phyloP scores from a whole-genome alignment of 2,113 vertebrate species.

The Trogon melanurus region DNA sequence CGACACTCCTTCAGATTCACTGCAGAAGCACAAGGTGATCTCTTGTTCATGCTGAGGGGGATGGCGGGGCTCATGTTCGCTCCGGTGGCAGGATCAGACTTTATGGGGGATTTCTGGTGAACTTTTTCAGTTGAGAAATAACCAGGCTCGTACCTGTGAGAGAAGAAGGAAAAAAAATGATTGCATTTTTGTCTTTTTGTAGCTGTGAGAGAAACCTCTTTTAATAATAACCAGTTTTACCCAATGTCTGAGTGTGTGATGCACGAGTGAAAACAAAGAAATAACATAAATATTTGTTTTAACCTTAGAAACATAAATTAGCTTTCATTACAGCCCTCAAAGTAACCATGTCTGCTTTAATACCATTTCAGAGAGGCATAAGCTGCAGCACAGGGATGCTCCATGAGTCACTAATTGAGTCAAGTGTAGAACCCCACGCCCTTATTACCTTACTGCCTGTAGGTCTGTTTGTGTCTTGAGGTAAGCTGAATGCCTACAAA shows the following conservation, averaged over 20 bases:
- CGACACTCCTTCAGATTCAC: not conserved
- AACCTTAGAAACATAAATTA: not conserved
- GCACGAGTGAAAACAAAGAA: not conserved
- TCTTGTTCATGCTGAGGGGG: accelerated
- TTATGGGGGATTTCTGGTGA: not conserved
- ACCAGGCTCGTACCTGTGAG: not conserved
- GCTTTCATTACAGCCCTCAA: not conserved
- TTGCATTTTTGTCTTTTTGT: accelerated
- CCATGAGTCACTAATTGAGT: not conserved
- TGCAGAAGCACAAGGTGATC: not conserved
- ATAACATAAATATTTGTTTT: not conserved
- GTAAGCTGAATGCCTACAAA: not conserved
- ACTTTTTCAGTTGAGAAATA: not conserved
- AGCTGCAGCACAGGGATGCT: not conserved
- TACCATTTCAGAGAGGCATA: not conserved
- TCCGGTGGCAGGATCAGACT: not conserved
- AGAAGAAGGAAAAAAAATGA: not conserved
- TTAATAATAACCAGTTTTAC: not conserved
- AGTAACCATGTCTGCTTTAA: not conserved
- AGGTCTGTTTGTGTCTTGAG: slow-evolving; percentile 3
- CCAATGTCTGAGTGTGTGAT: not conserved
- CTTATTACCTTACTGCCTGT: not conserved
- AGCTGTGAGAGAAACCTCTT: not conserved
- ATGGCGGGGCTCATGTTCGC: not conserved
- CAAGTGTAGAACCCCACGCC: slow-evolving; percentile 25